Percentiles rank a stretch among this genome's conserved stretches.
These are phyloP conservation scores for Eupithecia subfuscata DNA, from an alignment of 2,888 invertebrate species.

Conservation along the genomic window DNA sequence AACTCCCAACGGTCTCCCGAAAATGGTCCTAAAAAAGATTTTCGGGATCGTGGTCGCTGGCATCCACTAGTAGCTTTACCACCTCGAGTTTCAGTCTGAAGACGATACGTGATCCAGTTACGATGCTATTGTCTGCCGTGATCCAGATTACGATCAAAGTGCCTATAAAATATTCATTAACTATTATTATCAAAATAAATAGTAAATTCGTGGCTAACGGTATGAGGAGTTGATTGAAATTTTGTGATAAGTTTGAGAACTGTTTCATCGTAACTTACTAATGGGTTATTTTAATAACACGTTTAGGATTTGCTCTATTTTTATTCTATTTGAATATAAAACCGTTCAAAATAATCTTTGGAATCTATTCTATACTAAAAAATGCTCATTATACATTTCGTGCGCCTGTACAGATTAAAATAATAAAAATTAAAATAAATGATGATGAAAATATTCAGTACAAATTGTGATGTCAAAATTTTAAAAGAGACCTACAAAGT, in stretches of 20 bases:
- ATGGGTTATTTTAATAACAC: not conserved
- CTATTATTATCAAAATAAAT: slow-evolving; percentile 38
- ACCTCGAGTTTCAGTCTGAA: not conserved
- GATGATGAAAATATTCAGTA: no score
- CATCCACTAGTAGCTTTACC: not conserved
- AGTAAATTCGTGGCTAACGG: slow-evolving; percentile 38
- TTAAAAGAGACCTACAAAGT: no score
- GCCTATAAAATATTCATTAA: slow-evolving; percentile 43
- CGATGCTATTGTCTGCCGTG: slow-evolving; percentile 37
- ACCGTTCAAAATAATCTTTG: no score
- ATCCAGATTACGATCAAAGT: slow-evolving; percentile 38
- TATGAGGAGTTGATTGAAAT: slow-evolving; percentile 36
- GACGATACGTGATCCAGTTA: slow-evolving; percentile 15
- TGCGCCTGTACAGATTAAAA: no score
- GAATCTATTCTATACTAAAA: no score
- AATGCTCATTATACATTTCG: no score
- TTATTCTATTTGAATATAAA: not conserved
- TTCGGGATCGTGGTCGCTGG: not conserved
- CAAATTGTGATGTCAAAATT: no score
- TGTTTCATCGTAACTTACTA: not conserved
- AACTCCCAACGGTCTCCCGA: no score
- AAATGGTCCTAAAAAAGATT: no score
- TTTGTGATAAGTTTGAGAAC: slow-evolving; percentile 26
- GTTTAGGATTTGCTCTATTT: not conserved
- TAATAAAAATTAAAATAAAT: no score